Evolutionary conservation across 2,888 invertebrate species (phyloP), one percentile per base, ranked within the genome.

Genomic region (Mesorhabditis spiculigera): DNA sequence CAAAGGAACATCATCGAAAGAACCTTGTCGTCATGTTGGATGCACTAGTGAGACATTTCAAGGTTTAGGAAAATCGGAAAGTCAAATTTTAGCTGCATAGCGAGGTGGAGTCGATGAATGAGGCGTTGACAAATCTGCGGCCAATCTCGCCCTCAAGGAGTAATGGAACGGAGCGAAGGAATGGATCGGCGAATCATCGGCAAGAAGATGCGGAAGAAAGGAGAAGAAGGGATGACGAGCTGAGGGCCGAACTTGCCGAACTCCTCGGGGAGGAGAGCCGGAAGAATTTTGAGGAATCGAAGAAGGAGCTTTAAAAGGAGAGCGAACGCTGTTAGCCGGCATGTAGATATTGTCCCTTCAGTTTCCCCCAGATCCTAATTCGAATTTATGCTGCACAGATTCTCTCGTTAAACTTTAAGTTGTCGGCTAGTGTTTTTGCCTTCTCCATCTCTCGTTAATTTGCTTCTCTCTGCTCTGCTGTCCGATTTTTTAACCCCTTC

Each of bases 11-110:
- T 50, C 58, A 50, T 50, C 58, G 58, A 0, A 50, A 50, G 58
- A 50, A 50, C n/a, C 58, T 50, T n/a, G 58, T 50, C n/a, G 58
- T 50, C 58, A 50, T 50, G 58, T n/a, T 50, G 8, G 58, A 50
- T n/a, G n/a, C 8, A 13, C n/a, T 50, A n/a, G 58, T 50, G 58
- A 50, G 28, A 1, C 28, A 28, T 28, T 28, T 28, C 28, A 28
- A 28, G 28, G 28, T 28, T 28, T 28, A 28, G 28, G 28, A 28
- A 28, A 50, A 50, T 13, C 58, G 58, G 58, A 50, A n/a, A 1
- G 58, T 50, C 28, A 28, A 28, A 28, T 50, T 50, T 50, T n/a
- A 50, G 58, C 8, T 50, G 10, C 58, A 50, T 50, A 10, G n/a
- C 58, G 58, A 50, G 58, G 58, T 50, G 10, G 58, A 50, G 10